Base-by-base conservation (phyloP, 2,797 vertebrate genomes). In the Bradypus variegatus region DNA sequence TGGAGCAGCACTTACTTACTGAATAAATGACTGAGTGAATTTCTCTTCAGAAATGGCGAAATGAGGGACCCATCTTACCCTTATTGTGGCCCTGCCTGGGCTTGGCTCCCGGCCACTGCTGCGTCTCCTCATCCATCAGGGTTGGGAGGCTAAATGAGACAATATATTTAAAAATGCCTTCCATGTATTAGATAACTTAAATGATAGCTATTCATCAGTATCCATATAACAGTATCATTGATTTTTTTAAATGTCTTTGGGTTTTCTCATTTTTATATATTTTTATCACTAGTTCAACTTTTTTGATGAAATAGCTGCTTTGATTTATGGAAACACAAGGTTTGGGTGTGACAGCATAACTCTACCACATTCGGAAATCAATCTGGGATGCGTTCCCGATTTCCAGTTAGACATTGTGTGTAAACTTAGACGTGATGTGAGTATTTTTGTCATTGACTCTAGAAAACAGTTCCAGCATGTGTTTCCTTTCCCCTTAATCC, bases 271-370 rank as follows among this genome's bases (percentile, higher is more conserved):
- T 38, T 18, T 82, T 84, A 33, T 18, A 18, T 73, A 13, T 79
- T 73, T 73, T 50, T 88, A n/a, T 75, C 23, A 75, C 15, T 62
- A 79, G 25, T 87, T 77, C 58, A 75, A 18, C n/a, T 75, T 92
- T 15, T 23, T 60, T 73, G 50, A 60, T 73, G 73, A 88, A 88
- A 58, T 58, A 65, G 27, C 64, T 64, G 14, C 50, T 69, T 36
- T 65, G 38, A 83, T 75, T 84, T 76, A 31, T 53, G 55, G 65
- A 69, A 88, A 64, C 16, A 31, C 19, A 41, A 80, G 41, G 18
- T 65, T 79, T 70, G 70, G 25, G 23, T n/a, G 12, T 64, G 41
- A 11, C 82, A 18, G 19, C 33, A 60, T 31, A 55, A 33, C 50
- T 65, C 1, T n/a, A 7, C 38, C 80, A 60, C 25, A 80, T 55